Evolutionary conservation across 2,113 vertebrate genomes (phyloP).

Genomic region (Poicephalus gulielmi): DNA sequence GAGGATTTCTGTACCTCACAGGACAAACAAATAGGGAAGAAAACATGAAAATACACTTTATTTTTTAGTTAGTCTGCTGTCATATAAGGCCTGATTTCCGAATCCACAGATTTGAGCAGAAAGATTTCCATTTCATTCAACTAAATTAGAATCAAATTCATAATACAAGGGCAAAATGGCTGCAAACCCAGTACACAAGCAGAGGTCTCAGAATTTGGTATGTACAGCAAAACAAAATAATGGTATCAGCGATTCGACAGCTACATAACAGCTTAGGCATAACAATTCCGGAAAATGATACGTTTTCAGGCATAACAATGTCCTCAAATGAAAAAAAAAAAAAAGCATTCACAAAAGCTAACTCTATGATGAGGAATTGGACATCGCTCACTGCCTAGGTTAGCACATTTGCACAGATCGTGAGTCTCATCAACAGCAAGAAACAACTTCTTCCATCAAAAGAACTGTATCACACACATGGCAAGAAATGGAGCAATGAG

Average conservation of each 20-base stretch:
- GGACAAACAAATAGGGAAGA: background rate
- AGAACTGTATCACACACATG: background rate
- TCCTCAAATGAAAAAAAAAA: background rate
- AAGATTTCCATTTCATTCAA: background rate
- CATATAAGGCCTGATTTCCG: background rate
- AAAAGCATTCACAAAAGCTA: background rate
- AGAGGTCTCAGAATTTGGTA: background rate
- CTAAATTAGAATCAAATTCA: background rate
- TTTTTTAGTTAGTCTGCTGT: background rate
- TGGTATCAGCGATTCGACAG: background rate
- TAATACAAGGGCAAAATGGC: background rate
- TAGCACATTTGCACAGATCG: background rate
- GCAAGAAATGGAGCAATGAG: background rate
- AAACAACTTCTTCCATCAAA: background rate
- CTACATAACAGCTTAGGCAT: background rate
- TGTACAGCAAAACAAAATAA: background rate
- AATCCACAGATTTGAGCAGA: background rate
- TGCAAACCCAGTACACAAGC: background rate
- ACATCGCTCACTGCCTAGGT: background rate
- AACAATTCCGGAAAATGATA: background rate
- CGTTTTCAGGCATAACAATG: background rate
- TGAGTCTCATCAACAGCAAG: background rate
- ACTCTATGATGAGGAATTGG: background rate
- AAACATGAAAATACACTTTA: background rate
- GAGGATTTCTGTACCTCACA: background rate